These are phyloP conservation scores for Calcarius lapponicus DNA, from an alignment of 2,797 vertebrate genomes.

Conservation along the genomic window DNA sequence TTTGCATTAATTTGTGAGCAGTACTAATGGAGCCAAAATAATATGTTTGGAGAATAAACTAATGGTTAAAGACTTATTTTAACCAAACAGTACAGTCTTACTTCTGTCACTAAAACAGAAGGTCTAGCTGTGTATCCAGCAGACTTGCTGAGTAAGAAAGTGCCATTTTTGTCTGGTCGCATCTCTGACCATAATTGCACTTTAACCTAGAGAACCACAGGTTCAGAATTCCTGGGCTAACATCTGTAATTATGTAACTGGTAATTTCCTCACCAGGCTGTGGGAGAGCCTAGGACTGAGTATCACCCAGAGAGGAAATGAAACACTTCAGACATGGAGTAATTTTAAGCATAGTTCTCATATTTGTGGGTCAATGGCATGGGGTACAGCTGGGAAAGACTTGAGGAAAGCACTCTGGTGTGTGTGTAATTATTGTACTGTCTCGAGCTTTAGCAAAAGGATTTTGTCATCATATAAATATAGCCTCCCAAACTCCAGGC, in stretches of 20 bases:
- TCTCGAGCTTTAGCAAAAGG: slow-evolving; percentile 1
- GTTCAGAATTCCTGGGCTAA: slow-evolving; percentile 43
- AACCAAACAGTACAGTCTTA: not conserved
- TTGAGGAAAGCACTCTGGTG: not conserved
- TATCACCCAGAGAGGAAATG: slow-evolving; percentile 65
- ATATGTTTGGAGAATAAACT: not conserved
- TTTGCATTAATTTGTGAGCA: not conserved
- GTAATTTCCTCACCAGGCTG: slow-evolving; percentile 49
- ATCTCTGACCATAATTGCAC: slow-evolving; percentile 17
- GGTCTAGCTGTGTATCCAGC: not conserved
- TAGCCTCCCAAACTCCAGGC: not conserved
- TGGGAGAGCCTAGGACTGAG: slow-evolving; percentile 26
- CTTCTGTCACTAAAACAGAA: not conserved
- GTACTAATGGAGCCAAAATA: not conserved
- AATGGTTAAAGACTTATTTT: not conserved
- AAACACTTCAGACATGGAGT: slow-evolving; percentile 41
- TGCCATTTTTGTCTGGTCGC: slow-evolving; percentile 13
- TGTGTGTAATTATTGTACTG: slow-evolving; percentile 27
- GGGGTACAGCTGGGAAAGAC: slow-evolving; percentile 38
- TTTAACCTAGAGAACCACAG: slow-evolving; percentile 13
- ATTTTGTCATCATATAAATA: slow-evolving; percentile 44
- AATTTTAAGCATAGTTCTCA: slow-evolving; percentile 41
- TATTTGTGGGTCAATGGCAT: not conserved
- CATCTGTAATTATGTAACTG: slow-evolving; percentile 59
- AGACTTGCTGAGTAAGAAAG: slow-evolving; percentile 54